Evolutionary conservation across 2,888 invertebrate genomes (phyloP).

Genomic region (Himalopsyche tibetana): DNA sequence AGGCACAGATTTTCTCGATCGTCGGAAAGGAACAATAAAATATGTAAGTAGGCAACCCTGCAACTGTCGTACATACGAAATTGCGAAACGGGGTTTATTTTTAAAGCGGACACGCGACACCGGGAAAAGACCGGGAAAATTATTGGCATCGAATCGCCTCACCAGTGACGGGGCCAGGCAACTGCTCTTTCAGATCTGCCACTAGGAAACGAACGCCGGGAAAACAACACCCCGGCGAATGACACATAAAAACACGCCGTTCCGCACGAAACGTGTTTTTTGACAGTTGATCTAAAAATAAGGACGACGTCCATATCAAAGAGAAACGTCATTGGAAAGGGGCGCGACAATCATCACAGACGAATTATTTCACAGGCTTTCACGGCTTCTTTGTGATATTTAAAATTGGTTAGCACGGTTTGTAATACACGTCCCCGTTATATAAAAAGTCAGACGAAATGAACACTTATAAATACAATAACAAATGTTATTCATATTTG

Average conservation of each 20-base stretch:
- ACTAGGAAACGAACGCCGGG: not conserved
- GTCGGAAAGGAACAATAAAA: too few relatives aligned
- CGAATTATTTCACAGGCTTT: too few relatives aligned
- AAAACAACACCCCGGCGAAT: not conserved
- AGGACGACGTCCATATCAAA: not conserved
- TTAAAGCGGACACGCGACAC: constrained; percentile 16
- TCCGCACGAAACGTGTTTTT: not conserved
- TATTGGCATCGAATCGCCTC: not conserved
- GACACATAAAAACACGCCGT: constrained; percentile 2
- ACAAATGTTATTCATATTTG: too few relatives aligned
- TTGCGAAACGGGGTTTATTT: not conserved
- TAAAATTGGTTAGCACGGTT: too few relatives aligned
- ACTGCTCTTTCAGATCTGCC: not conserved
- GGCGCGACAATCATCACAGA: not conserved
- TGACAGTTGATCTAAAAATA: constrained; percentile 3
- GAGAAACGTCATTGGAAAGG: not conserved
- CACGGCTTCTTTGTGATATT: too few relatives aligned
- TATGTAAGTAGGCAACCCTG: not conserved
- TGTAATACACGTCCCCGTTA: too few relatives aligned
- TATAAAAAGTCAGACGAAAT: too few relatives aligned
- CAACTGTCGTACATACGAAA: not conserved
- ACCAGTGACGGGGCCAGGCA: not conserved
- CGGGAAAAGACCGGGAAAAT: constrained; percentile 18
- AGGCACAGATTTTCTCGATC: too few relatives aligned
- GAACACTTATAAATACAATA: too few relatives aligned